Percentiles rank a stretch among this genome's conserved stretches.
phyloP scores from a whole-genome alignment of 2,888 invertebrate species.

The Pandemis corylana region DNA sequence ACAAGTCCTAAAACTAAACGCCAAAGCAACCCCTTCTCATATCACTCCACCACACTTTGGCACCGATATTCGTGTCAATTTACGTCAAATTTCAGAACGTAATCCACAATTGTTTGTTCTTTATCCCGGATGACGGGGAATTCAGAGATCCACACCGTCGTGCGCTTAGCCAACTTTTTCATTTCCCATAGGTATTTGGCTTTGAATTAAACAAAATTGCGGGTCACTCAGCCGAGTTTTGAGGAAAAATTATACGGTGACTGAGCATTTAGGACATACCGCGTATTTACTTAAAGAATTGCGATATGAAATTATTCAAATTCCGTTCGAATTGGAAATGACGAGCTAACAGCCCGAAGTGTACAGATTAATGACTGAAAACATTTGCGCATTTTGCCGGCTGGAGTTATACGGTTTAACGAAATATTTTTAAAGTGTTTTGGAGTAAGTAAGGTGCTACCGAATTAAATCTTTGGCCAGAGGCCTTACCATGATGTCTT shows the following conservation, averaged over 20 bases:
- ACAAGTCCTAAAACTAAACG: too few species aligned
- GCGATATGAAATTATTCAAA: constrained; percentile 18
- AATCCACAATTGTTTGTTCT: constrained; percentile 27
- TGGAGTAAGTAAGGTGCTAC: too few species aligned
- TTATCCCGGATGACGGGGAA: constrained; percentile 1
- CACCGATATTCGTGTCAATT: neutral
- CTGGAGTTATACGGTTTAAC: neutral
- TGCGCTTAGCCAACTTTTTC: constrained; percentile 23
- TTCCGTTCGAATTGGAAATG: constrained; percentile 14
- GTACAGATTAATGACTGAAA: neutral
- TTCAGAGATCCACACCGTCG: neutral
- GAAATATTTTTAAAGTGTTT: neutral
- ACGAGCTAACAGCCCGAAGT: constrained; percentile 8
- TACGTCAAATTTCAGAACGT: constrained; percentile 1
- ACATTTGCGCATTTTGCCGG: neutral
- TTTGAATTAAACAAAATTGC: constrained; percentile 36
- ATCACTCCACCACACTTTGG: neutral
- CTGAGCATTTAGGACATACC: constrained; percentile 14
- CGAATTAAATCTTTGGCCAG: too few species aligned
- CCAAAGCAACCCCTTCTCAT: neutral
- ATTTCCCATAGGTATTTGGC: constrained; percentile 32
- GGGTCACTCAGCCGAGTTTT: constrained; percentile 27
- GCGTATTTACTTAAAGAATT: constrained; percentile 18
- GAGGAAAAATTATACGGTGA: constrained; percentile 14
- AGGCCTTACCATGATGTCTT: too few species aligned